These are phyloP conservation scores for Panagrolaimus sp. DNA, from an alignment of 1,140 invertebrate genomes.

Conservation along the genomic window DNA sequence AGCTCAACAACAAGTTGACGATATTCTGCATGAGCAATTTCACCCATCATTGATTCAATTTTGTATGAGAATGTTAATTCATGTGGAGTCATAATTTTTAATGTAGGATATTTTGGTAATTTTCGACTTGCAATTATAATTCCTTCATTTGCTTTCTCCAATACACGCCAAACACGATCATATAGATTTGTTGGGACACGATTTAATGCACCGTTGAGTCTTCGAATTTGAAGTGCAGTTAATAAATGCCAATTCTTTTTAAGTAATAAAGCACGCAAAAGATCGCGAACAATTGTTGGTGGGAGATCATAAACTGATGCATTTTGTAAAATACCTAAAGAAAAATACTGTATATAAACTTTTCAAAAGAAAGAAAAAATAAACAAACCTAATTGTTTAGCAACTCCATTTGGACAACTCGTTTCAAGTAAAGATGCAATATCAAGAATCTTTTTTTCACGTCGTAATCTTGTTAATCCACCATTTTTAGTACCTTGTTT, in stretches of 20 bases:
- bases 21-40: conserved; percentile 78
- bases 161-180: conserved; percentile 86
- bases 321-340: conserved; percentile 15
- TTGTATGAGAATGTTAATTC: conserved; percentile 91
- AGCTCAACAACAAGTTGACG: conserved; percentile 82
- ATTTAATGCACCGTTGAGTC: conserved; percentile 88
- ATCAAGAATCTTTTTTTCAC: conserved; percentile 13
- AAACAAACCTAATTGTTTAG: conserved; percentile 20
- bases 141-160: conserved; percentile 74
- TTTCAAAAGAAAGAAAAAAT: too few relatives aligned
- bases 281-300: conserved; percentile 53
- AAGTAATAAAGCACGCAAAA: conserved; percentile 45
- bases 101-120: conserved; percentile 79
- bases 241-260: conserved; percentile 55
- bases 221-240: conserved; percentile 69
- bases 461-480: not conserved
- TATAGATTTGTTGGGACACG: conserved; percentile 89
- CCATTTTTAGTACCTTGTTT: not conserved
- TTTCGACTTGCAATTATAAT: conserved; percentile 76
- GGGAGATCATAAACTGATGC: conserved; percentile 51
- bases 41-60: conserved; percentile 84
- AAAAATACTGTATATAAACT: too few relatives aligned
- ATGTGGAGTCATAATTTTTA: conserved; percentile 89
- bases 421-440: conserved; percentile 22
- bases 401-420: conserved; percentile 27